Evolutionary conservation across 2,888 invertebrate species (phyloP).

Genomic region (Nemotelus pantherinus): DNA sequence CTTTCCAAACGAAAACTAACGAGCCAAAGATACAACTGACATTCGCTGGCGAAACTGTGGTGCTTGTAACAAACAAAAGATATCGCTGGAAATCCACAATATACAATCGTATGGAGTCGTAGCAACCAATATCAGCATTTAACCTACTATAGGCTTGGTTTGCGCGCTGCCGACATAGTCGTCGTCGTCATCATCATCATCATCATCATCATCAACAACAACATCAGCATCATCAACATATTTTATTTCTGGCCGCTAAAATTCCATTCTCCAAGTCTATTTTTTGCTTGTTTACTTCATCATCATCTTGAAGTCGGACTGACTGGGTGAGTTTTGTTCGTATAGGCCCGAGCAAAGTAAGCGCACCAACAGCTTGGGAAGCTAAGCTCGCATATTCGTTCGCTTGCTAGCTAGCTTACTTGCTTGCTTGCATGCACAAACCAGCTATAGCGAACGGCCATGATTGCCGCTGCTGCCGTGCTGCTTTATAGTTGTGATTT

Average conservation of each 20-base stretch:
- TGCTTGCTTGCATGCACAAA: background rate
- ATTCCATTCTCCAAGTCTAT: conserved; percentile 42
- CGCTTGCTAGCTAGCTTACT: conserved; percentile 10
- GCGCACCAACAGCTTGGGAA: background rate
- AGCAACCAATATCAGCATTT: conserved; percentile 34
- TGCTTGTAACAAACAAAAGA: conserved; percentile 4
- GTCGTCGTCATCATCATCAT: conserved; percentile 22
- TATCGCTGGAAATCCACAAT: conserved; percentile 1
- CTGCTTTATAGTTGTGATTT: too few species aligned
- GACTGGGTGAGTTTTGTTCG: background rate
- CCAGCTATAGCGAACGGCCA: conserved; percentile 1
- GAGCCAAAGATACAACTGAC: background rate
- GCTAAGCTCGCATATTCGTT: background rate
- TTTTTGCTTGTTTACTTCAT: conserved; percentile 40
- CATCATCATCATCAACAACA: background rate
- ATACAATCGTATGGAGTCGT: background rate
- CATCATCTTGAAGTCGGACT: background rate
- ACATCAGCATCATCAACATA: conserved; percentile 37
- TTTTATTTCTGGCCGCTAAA: conserved; percentile 46
- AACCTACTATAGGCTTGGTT: conserved; percentile 36
- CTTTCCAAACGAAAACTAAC: too few species aligned
- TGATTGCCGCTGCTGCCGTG: background rate
- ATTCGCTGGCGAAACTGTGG: conserved; percentile 16
- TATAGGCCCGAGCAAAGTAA: background rate
- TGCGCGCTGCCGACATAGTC: conserved; percentile 9